Evolutionary conservation across 2,888 invertebrate genomes (phyloP), one percentile per base, ranked within the genome.

Genomic region (Muschampia plurimacula): DNA sequence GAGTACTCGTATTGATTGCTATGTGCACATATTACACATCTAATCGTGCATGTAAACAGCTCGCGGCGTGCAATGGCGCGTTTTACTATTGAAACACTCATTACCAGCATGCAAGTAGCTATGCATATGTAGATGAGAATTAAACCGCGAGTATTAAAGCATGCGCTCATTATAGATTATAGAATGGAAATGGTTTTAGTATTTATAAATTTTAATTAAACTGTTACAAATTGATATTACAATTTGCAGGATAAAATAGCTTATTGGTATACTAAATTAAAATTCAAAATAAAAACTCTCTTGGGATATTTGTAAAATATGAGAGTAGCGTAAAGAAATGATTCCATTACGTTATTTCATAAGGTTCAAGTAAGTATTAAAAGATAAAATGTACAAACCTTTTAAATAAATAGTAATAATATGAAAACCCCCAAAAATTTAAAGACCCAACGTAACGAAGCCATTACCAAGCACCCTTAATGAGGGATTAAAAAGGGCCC

Each of bases 1-100:
- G 10, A 8, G 13, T 52, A 15, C 15, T 52, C 1, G n/a, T 55
- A 55, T 55, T 55, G 22, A 55, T 55, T 28, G 8, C 55, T 15
- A 55, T 4, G 46, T 55, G 55, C 57, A 32, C 32, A 28, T 15
- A 32, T 5, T 59, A 28, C 36, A 36, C 60, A 6, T 60, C 36
- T 60, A 60, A 60, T 60, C 12, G 36, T 60, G 60, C 60, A 60
- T 60, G 60, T 60, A 60, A 60, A 60, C 36, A 60, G 60, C 60
- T 36, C 60, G 60, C 60, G 60, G n/a, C 36, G 52, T 52, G 52
- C 52, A 52, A 52, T 52, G 15, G 52, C 52, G 52, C 52, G 52
- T 52, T 52, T 52, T 15, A 52, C 52, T 52, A 52, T 52, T 52
- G 15, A 52, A 52, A 52, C 15, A 52, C 52, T 52, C 52, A 57